phyloP scores from a whole-genome alignment of 2,113 vertebrate species.

The zebrafish (Danio rerio) region GRCz12tu NC_133176.1:57195501-57196000 shows the following conservation, averaged over 20 bases:
- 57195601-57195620: conserved; percentile 96
- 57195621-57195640: conserved; percentile 95
- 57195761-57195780: no score
- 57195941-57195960: conserved; percentile 80
- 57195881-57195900: no score
- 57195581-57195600: conserved; percentile 98
- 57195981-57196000: conserved; percentile 34
- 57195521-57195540: conserved; percentile 87
- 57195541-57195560: conserved; percentile 99
- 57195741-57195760: background rate
- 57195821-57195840: no score
- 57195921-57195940: conserved; percentile 82
- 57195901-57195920: conserved; percentile 58
- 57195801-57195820: no score
- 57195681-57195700: background rate
- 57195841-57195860: no score
- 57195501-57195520: background rate
- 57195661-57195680: conserved; percentile 42
- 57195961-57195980: conserved; percentile 74
- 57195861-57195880: no score
- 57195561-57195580: conserved; percentile 95
- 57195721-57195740: background rate
- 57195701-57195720: background rate
- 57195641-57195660: conserved; percentile 99
- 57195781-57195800: no score